Percentiles rank a stretch among this genome's conserved stretches.
Evolutionary conservation across 1,140 invertebrate species (phyloP).

Genomic region (Lutraria rhynchaena): DNA sequence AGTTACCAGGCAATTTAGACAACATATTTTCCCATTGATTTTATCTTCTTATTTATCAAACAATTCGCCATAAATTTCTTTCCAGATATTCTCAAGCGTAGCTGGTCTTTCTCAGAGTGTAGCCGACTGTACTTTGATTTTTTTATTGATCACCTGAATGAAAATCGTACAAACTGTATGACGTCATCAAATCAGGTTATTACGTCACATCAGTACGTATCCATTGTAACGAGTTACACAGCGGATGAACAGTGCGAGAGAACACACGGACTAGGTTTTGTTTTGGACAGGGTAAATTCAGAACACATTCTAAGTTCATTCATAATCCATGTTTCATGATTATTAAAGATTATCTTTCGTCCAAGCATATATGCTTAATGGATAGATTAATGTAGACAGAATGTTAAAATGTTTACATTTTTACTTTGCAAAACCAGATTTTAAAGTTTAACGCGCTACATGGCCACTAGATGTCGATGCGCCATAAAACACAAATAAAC

Average conservation of each 20-base stretch:
- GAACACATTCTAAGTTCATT: not conserved
- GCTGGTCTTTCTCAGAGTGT: constrained; percentile 33
- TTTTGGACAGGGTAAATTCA: constrained; percentile 34
- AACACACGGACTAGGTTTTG: constrained; percentile 10
- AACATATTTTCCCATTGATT: too few relatives aligned
- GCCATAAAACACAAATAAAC: too few relatives aligned
- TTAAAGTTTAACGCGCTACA: not conserved
- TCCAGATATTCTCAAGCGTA: not conserved
- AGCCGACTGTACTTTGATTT: constrained; percentile 39
- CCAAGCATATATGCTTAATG: not conserved
- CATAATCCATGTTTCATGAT: not conserved
- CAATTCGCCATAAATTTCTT: too few relatives aligned
- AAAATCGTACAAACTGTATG: constrained; percentile 29
- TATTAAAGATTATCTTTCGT: not conserved
- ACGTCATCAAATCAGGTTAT: not conserved
- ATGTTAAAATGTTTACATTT: not conserved
- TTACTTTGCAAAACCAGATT: not conserved
- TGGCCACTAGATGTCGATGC: too few relatives aligned
- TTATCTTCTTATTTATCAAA: too few relatives aligned
- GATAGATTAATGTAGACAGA: not conserved
- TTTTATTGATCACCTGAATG: constrained; percentile 38
- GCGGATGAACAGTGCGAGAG: constrained; percentile 37
- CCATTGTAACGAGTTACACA: not conserved
- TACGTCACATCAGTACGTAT: not conserved
- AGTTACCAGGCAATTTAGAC: too few relatives aligned